Evolutionary conservation across 2,797 vertebrate genomes (phyloP).

Genomic region (Lemur catta): DNA sequence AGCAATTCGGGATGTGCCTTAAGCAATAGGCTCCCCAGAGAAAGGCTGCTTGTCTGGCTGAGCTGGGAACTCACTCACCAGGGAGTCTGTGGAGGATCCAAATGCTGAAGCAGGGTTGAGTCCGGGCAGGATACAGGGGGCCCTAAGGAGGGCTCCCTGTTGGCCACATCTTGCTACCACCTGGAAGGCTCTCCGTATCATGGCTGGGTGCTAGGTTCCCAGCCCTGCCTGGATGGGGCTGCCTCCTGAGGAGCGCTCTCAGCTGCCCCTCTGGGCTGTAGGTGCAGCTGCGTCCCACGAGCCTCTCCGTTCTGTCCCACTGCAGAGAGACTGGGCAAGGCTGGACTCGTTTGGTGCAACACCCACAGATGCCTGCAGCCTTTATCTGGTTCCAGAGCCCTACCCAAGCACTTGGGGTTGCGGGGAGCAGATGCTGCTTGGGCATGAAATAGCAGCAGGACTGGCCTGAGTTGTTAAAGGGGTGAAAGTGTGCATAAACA

Average conservation of each 20-base stretch:
- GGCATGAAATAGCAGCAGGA: not conserved
- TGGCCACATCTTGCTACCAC: not conserved
- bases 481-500: not conserved
- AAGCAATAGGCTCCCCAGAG: not conserved
- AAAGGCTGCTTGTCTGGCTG: not conserved
- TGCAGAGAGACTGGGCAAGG: not conserved
- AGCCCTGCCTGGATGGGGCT: not conserved
- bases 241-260: not conserved
- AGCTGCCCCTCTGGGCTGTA: not conserved
- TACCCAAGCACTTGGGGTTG: not conserved
- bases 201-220: not conserved
- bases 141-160: not conserved
- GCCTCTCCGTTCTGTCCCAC: not conserved
- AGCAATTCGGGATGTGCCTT: not conserved
- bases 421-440: not conserved
- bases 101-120: not conserved
- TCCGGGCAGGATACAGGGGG: not conserved
- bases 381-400: not conserved
- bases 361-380: not conserved
- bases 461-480: not conserved
- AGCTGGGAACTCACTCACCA: conserved; percentile 53
- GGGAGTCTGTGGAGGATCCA: conserved; percentile 16
- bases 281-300: not conserved
- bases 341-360: not conserved
- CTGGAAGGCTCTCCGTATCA: conserved; percentile 35